Evolutionary conservation across 2,113 vertebrate species (phyloP), one percentile per base, ranked within the genome.

Genomic region (Melanerpes aurifrons): DNA sequence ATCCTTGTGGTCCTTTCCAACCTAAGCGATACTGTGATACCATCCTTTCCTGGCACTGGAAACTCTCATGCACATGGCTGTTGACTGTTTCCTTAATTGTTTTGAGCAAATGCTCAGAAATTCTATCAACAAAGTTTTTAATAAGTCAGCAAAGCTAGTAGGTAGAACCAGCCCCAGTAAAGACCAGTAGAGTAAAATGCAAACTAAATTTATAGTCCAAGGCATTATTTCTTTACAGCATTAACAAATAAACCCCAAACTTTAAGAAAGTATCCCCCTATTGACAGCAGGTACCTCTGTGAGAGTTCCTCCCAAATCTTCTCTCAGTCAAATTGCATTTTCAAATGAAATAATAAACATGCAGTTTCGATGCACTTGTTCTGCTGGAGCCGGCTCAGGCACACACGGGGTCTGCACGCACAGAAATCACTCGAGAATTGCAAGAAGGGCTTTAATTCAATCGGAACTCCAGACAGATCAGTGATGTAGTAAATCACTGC

Each of bases 261-360:
- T 89, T 80, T 70, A 74, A 93, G 47, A 91, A 94, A 88, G 81
- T 64, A 86, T 15, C 78, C 54, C 74, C 26, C 29, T 54, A 50
- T 11, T 76, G 63, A 59, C 35, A 86, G 43, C 59, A 37, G n/a
- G 43, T 62, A 71, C 7, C 45, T 74, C 37, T 32, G 57, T 35
- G 62, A 28, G 82, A 74, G 25, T 45, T 82, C 81, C 64, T 68
- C 18, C 3, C 0, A 0, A 35, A 22, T 6, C 14, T 81, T 82
- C 92, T 58, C 50, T 78, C 43, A 12, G 29, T 91, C n/a, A 88
- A 86, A 72, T 62, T 82, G 54, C 81, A 40, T 78, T 62, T 86
- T 58, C 40, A 90, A 77, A 63, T 59, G n/a, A 78, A 86, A 87
- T 17, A 80, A 62, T 48, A 80, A 83, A 74, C 6, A 26, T 20